Conservation (phyloP, 2,113 vertebrate species). For the Microtus richardsoni region DNA sequence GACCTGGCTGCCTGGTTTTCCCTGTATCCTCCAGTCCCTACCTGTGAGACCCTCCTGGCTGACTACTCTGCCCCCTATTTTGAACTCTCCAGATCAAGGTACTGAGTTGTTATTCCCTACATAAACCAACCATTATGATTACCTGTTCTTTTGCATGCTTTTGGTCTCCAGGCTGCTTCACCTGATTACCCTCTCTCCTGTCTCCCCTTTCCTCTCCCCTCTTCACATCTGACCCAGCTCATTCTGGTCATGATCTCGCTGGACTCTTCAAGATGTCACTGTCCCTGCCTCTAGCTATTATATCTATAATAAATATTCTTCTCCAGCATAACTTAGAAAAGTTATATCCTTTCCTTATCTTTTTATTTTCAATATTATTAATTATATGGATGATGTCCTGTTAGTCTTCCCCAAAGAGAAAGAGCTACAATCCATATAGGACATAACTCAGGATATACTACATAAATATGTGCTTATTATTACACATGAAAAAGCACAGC, state of each 20-base stretch:
- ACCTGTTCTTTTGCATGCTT: not conserved
- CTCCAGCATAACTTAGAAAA: not conserved
- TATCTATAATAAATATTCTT: not conserved
- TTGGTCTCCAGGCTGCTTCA: not conserved
- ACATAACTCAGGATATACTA: no score
- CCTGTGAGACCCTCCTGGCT: not conserved
- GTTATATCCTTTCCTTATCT: not conserved
- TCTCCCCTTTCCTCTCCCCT: not conserved
- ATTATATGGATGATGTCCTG: no score
- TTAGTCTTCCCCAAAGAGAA: no score
- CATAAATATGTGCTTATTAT: no score
- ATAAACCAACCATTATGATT: not conserved
- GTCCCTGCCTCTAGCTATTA: not conserved
- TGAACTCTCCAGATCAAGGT: not conserved
- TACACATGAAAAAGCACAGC: no score
- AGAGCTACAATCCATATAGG: no score
- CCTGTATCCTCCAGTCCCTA: not conserved
- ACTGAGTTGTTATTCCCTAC: not conserved
- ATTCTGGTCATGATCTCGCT: not conserved
- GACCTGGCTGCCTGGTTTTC: accelerated
- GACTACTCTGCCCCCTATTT: accelerated
- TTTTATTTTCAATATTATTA: not conserved
- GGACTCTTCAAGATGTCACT: no score
- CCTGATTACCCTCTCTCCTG: not conserved
- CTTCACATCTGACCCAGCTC: no score